A percentile compares a stretch with the other conserved stretches of the same genome.
Conservation (phyloP, 2,888 invertebrate genomes). For the Halictus ligatus region DNA sequence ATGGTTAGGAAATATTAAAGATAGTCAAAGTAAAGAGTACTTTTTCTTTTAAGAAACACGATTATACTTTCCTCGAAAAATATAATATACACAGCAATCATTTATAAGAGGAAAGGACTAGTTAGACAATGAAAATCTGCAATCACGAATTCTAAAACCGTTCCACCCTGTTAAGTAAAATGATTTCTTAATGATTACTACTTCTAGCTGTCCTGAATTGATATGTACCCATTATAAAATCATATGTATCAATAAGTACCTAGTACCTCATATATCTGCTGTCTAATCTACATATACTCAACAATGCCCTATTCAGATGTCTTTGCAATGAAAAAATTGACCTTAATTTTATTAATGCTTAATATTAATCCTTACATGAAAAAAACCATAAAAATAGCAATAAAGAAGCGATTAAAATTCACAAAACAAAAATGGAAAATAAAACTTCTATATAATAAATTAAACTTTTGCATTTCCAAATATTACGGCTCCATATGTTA, state of each 20-base stretch:
- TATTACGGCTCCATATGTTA: too few species aligned
- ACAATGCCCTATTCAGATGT: not conserved
- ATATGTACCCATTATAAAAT: constrained; percentile 1
- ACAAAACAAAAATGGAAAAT: too few species aligned
- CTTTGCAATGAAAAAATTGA: not conserved
- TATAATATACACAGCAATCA: not conserved
- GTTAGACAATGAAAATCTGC: not conserved
- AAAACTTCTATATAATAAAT: too few species aligned
- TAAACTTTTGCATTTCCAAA: too few species aligned
- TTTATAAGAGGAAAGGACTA: not conserved
- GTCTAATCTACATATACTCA: not conserved
- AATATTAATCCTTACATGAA: not conserved
- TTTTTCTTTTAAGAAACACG: not conserved
- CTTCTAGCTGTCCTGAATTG: constrained; percentile 7
- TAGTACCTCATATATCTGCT: not conserved
- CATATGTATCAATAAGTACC: constrained; percentile 5
- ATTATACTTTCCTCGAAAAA: not conserved
- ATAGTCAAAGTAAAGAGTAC: too few species aligned
- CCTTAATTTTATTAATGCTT: not conserved
- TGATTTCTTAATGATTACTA: not conserved
- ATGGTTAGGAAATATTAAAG: too few species aligned
- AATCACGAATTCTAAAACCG: not conserved
- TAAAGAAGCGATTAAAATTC: too few species aligned
- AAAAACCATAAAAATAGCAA: not conserved
- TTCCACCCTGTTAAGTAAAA: constrained; percentile 12